These are phyloP conservation scores for Podarcis raffonei DNA, from an alignment of 2,113 vertebrate species.

Conservation along the genomic window DNA sequence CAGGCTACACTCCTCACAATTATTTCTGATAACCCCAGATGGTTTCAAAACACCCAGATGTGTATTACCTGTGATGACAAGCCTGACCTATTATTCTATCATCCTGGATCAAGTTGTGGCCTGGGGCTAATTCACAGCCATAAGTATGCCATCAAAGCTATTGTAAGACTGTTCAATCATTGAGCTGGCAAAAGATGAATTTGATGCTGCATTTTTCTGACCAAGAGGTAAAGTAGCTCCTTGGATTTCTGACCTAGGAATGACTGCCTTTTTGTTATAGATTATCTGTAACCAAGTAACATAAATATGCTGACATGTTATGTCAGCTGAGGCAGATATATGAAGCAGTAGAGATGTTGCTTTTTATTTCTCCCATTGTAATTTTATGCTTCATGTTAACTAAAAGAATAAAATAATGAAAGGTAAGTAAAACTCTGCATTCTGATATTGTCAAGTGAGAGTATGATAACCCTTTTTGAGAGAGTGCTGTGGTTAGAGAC, in stretches of 20 bases:
- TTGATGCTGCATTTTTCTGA: background rate
- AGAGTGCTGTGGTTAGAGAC: background rate
- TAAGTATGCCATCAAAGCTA: background rate
- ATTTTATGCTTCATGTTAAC: background rate
- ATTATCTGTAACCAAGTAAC: background rate
- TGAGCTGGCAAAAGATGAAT: background rate
- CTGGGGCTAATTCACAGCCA: background rate
- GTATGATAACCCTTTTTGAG: background rate
- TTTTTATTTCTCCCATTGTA: background rate
- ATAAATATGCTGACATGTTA: background rate
- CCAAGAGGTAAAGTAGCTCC: background rate
- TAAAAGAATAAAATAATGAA: background rate
- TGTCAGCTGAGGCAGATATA: background rate
- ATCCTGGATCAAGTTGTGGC: background rate
- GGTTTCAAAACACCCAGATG: background rate
- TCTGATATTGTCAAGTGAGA: background rate
- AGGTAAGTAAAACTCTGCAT: background rate
- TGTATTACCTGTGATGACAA: background rate
- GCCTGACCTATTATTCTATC: background rate
- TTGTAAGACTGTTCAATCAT: background rate
- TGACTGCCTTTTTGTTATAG: background rate
- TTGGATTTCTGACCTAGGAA: background rate
- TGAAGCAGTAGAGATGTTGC: background rate
- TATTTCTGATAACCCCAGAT: background rate
- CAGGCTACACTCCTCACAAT: background rate